These are phyloP conservation scores for rat (Rattus norvegicus) DNA, from an alignment of 2,113 vertebrate genomes.

Conservation along the genomic window GRCr8 NC_086033.1:9786501-9787000, in stretches of 20 bases:
- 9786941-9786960: too few relatives aligned
- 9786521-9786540: too few relatives aligned
- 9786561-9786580: rapidly evolving
- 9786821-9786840: background rate
- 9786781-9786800: background rate
- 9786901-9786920: background rate
- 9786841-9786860: background rate
- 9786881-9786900: background rate
- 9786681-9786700: background rate
- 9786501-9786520: rapidly evolving
- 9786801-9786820: background rate
- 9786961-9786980: too few relatives aligned
- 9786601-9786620: too few relatives aligned
- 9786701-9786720: background rate
- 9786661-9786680: background rate
- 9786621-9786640: background rate
- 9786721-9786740: background rate
- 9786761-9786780: background rate
- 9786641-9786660: background rate
- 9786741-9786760: background rate
- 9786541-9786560: rapidly evolving
- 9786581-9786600: background rate
- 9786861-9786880: background rate
- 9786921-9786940: background rate
- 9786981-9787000: too few relatives aligned